These are phyloP conservation scores for Salminus brasiliensis DNA, from an alignment of 2,113 vertebrate genomes.

Conservation along the genomic window DNA sequence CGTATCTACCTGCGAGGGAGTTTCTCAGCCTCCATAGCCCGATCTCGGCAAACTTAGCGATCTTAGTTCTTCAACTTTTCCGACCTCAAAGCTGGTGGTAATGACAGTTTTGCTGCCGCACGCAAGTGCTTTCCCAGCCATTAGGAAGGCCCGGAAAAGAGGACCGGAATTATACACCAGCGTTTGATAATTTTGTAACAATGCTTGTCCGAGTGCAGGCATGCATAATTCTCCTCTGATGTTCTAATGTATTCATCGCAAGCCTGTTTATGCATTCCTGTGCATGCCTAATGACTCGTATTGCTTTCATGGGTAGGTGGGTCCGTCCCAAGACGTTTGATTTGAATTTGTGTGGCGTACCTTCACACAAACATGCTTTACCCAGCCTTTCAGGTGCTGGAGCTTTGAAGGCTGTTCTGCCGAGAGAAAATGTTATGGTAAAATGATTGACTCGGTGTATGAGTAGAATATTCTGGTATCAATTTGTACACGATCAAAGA, in stretches of 20 bases:
- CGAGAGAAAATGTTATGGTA: conserved; percentile 23
- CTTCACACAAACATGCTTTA: conserved; percentile 11
- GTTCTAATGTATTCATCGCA: conserved; percentile 16
- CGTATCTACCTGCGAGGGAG: conserved; percentile 40
- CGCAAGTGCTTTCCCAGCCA: conserved; percentile 35
- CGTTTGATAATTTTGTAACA: conserved; percentile 41
- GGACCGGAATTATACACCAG: conserved; percentile 20
- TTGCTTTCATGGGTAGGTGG: conserved; percentile 31
- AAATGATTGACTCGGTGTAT: conserved; percentile 15
- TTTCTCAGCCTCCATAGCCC: conserved; percentile 33
- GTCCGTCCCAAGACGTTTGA: conserved; percentile 40
- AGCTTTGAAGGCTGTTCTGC: conserved; percentile 19
- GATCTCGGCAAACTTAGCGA: conserved; percentile 28
- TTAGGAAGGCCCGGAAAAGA: conserved; percentile 32
- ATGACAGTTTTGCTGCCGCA: conserved; percentile 39
- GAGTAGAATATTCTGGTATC: not conserved
- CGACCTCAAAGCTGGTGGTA: conserved; percentile 41
- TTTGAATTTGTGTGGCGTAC: conserved; percentile 20
- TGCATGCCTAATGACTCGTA: conserved; percentile 34
- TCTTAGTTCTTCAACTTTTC: conserved; percentile 10
- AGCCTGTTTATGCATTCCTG: conserved; percentile 34
- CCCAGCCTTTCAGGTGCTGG: not conserved
- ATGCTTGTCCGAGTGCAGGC: conserved; percentile 30
- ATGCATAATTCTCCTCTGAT: conserved; percentile 40
- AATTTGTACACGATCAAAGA: conserved; percentile 20